These are phyloP conservation scores for Pogonomyrmex barbatus DNA, from an alignment of 1,140 invertebrate genomes.

Conservation along the genomic window DNA sequence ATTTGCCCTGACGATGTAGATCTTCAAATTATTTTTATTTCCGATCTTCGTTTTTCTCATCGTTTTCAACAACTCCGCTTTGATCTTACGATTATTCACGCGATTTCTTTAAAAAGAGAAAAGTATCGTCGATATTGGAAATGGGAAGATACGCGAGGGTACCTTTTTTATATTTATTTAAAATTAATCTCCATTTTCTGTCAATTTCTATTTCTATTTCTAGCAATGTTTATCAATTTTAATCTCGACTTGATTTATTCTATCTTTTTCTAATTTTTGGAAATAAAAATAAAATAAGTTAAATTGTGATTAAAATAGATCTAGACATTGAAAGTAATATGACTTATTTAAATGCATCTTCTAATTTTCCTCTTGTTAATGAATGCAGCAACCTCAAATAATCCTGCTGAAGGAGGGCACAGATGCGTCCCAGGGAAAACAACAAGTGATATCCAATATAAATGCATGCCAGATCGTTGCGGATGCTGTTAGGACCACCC, in stretches of 20 bases:
- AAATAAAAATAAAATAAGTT: too few relatives aligned
- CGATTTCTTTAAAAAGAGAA: background rate
- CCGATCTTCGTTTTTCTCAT: constrained; percentile 12
- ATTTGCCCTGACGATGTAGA: background rate
- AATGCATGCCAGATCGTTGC: constrained; percentile 99
- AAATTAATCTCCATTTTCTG: too few relatives aligned
- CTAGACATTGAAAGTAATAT: too few relatives aligned
- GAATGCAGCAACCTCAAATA: constrained; percentile 97
- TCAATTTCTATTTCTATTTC: too few relatives aligned
- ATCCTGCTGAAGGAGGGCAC: constrained; percentile 99
- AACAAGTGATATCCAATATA: constrained; percentile 99
- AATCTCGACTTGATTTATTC: too few relatives aligned
- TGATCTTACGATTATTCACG: background rate
- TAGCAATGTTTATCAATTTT: too few relatives aligned
- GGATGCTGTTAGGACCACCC: constrained; percentile 97
- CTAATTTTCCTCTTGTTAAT: constrained; percentile 2
- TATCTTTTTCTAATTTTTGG: too few relatives aligned
- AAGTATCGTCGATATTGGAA: constrained; percentile 46
- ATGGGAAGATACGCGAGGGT: constrained; percentile 75
- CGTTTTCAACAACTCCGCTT: background rate
- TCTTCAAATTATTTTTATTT: background rate
- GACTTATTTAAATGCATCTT: background rate
- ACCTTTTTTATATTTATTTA: constrained; percentile 1
- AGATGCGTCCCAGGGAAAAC: constrained; percentile 97
- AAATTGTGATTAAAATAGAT: too few relatives aligned